phyloP scores from a whole-genome alignment of 1,140 invertebrate species.

The Sycophaga agraensis region DNA sequence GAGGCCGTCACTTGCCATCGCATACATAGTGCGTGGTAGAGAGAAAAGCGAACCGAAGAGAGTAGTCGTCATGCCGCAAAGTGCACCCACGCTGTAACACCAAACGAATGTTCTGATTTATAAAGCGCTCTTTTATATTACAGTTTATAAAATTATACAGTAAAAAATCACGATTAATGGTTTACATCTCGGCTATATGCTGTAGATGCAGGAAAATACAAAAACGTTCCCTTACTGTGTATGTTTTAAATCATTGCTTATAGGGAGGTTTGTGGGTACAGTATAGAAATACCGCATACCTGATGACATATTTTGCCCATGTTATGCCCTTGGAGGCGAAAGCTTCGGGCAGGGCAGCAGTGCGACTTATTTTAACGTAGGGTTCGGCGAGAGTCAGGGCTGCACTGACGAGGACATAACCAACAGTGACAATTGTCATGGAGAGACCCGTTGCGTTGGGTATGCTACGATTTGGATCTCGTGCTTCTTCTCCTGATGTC shows the following conservation, averaged over 20 bases:
- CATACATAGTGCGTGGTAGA: conserved; percentile 80
- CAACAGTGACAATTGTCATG: conserved; percentile 75
- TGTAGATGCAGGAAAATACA: too few species aligned
- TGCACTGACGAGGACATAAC: conserved; percentile 79
- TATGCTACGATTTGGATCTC: conserved; percentile 76
- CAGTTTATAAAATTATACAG: too few species aligned
- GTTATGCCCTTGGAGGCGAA: conserved; percentile 71
- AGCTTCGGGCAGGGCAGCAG: conserved; percentile 82
- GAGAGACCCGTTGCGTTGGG: conserved; percentile 79
- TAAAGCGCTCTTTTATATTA: too few species aligned
- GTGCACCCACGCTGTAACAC: conserved; percentile 71
- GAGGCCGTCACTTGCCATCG: conserved; percentile 86
- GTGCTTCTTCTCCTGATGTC: conserved; percentile 83
- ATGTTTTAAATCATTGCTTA: too few species aligned
- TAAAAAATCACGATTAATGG: too few species aligned
- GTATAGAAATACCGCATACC: conserved; percentile 29
- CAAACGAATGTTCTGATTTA: too few species aligned
- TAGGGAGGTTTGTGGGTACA: too few species aligned
- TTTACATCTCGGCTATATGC: too few species aligned
- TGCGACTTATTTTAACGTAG: conserved; percentile 71
- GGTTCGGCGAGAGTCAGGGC: conserved; percentile 85
- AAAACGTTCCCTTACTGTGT: too few species aligned
- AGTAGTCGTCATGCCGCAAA: conserved; percentile 88
- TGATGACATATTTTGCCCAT: conserved; percentile 86
- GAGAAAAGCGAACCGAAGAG: conserved; percentile 83